Evolutionary conservation across 2,113 vertebrate genomes (phyloP).

Genomic region (Hippolais icterina): DNA sequence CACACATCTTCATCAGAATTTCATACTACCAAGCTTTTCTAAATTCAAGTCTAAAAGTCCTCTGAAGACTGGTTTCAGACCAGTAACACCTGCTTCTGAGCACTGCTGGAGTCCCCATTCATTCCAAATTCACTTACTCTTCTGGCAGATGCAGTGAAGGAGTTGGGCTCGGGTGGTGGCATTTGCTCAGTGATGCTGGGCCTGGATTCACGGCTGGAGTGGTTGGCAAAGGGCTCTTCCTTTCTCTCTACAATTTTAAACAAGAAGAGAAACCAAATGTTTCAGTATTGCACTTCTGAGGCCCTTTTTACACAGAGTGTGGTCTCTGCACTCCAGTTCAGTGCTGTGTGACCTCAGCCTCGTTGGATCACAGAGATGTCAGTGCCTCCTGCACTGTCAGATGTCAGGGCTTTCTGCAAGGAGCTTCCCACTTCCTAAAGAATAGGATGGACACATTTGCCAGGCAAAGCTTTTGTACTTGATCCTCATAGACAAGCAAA

Average conservation of each 20-base stretch:
- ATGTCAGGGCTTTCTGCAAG: not conserved
- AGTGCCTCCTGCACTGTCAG: not conserved
- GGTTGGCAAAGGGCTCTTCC: constrained; percentile 66
- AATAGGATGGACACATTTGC: not conserved
- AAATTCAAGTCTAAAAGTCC: not conserved
- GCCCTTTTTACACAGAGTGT: not conserved
- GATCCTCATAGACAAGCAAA: not conserved
- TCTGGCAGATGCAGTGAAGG: constrained; percentile 69
- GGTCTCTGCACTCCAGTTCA: not conserved
- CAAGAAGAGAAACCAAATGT: constrained; percentile 37
- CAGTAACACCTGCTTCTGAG: not conserved
- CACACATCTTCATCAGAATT: not conserved
- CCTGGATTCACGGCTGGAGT: constrained; percentile 66
- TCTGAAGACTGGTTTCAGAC: not conserved
- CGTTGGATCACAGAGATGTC: not conserved
- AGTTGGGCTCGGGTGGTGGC: constrained; percentile 57
- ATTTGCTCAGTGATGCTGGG: constrained; percentile 59
- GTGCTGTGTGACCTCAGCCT: not conserved
- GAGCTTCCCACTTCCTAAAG: not conserved
- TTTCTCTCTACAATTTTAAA: constrained; percentile 70
- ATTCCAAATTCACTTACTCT: constrained; percentile 70
- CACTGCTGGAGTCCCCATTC: not conserved
- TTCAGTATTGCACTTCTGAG: constrained; percentile 6
- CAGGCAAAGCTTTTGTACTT: not conserved
- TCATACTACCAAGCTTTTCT: not conserved